Evolutionary conservation across 2,888 invertebrate genomes (phyloP), one percentile per base, ranked within the genome.

Genomic region (Polylopha cassiicola): DNA sequence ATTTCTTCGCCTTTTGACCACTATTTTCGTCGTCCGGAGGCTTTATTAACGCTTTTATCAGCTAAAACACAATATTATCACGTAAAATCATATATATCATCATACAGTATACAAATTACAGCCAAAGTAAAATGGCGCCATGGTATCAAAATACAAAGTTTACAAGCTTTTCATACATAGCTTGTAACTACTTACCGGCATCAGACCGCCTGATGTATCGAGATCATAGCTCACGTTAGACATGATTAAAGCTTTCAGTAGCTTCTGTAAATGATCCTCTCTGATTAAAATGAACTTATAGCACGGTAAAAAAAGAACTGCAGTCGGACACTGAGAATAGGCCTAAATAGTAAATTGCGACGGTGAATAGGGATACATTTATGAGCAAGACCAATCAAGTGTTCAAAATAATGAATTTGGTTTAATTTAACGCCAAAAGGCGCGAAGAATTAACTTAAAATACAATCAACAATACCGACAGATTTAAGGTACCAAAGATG

Each of bases 41-140:
- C 51, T 95, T 95, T 53, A 96, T 94, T 34, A 97, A 81, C 13
- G 92, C 92, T 69, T 95, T 93, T 55, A 97, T 95, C 87, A 95
- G 91, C 96, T 97, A 71, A 29, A 86, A 75, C 37, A 50, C 47
- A 60, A 45, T 27, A 27, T 50, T 22, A 36, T 26, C 42, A 27
- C 31, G 39, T 39, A 45, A 50, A 24, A 28, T 11, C 10, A 20
- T 24, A 14, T 21, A 18, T 20, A 13, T n/a, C n/a, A 6, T 23
- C 10, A 16, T 6, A 14, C 5, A 28, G 13, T 6, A 13, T 9
- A 17, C 30, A 28, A 47, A 33, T 26, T 37, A 27, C 20, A 9
- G 7, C 23, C 20, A 22, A 30, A 37, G 7, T 58, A 67, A 61
- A 68, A 70, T 70, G 69, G 70, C 68, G 63, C 68, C 64, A 66